A percentile compares a stretch with the other conserved stretches of the same genome.
phyloP scores from a whole-genome alignment of 2,888 invertebrate genomes.

The Falcaria lacertinaria region DNA sequence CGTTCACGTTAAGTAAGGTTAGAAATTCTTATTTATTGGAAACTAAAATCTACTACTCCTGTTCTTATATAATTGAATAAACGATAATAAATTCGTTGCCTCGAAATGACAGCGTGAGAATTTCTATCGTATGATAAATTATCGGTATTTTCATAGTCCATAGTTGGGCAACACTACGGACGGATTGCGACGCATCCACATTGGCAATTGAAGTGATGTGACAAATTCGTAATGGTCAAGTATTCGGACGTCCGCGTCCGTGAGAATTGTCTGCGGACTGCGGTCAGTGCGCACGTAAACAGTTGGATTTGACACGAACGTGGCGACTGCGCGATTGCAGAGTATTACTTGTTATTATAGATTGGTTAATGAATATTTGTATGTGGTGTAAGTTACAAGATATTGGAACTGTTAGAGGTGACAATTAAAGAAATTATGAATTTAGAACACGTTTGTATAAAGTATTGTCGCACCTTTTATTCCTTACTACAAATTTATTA shows the following conservation, averaged over 20 bases:
- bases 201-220: constrained; percentile 37
- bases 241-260: constrained; percentile 57
- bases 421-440: too few relatives aligned
- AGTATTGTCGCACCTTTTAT: too few relatives aligned
- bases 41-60: too few relatives aligned
- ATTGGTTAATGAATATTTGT: constrained; percentile 42
- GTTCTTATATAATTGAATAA: too few relatives aligned
- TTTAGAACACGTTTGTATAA: too few relatives aligned
- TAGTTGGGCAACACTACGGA: constrained; percentile 9
- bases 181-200: constrained; percentile 14
- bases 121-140: too few relatives aligned
- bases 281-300: constrained; percentile 58
- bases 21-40: too few relatives aligned
- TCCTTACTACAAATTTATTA: too few relatives aligned
- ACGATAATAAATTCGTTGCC: too few relatives aligned
- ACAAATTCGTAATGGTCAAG: constrained; percentile 58
- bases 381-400: constrained; percentile 28
- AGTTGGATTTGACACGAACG: constrained; percentile 62
- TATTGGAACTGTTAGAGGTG: constrained; percentile 4
- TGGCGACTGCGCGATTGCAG: constrained; percentile 47
- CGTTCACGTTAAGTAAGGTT: too few relatives aligned
- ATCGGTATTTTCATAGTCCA: not conserved
- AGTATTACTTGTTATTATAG: constrained; percentile 44
- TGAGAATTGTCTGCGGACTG: constrained; percentile 49
- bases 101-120: too few relatives aligned